These are phyloP conservation scores for Mixornis gularis DNA, from an alignment of 2,113 vertebrate species.

Conservation along the genomic window DNA sequence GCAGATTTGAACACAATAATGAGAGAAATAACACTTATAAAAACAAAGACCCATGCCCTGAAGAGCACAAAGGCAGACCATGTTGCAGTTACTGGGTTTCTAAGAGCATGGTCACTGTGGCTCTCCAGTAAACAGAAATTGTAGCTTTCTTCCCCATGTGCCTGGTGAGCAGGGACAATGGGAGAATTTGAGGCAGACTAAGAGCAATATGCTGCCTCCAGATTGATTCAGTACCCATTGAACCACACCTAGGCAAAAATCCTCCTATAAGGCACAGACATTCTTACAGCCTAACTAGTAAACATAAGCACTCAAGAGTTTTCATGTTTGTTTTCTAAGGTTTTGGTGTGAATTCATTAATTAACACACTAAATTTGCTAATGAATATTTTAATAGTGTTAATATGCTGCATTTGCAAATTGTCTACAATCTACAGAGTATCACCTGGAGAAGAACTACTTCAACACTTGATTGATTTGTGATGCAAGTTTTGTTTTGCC, in stretches of 20 bases:
- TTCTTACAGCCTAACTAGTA: background rate
- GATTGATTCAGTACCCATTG: background rate
- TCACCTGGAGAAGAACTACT: background rate
- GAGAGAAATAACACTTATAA: accelerated
- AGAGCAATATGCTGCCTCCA: background rate
- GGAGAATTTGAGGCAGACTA: background rate
- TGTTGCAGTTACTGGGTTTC: accelerated
- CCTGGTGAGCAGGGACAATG: accelerated
- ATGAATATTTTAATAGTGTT: slow-evolving; percentile 29
- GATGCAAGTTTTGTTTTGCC: background rate
- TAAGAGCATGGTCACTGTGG: accelerated
- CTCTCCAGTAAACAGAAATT: background rate
- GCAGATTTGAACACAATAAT: background rate
- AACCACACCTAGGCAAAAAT: background rate
- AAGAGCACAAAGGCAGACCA: background rate
- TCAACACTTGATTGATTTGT: background rate
- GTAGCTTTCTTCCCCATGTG: background rate
- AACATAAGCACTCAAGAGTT: background rate
- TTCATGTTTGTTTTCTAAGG: background rate
- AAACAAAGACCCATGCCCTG: background rate
- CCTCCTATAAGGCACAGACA: background rate
- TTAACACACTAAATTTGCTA: background rate
- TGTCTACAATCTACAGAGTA: background rate
- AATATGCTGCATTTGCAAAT: background rate
- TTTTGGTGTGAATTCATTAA: slow-evolving; percentile 1